phyloP scores from a whole-genome alignment of 1,140 invertebrate species.

The Spodoptera frugiperda region DNA sequence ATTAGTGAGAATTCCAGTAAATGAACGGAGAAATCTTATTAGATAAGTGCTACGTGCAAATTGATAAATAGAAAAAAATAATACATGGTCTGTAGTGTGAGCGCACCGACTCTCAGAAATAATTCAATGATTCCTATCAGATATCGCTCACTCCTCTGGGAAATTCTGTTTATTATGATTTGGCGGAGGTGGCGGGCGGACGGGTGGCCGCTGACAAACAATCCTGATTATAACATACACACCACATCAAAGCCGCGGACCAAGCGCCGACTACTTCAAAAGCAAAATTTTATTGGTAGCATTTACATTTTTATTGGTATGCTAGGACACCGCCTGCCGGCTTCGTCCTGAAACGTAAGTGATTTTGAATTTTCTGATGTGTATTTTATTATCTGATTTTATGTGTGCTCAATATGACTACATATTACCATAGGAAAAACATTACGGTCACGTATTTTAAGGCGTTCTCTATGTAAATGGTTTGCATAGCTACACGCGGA shows the following conservation, averaged over 20 bases:
- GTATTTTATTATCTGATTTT: slow-evolving; percentile 85
- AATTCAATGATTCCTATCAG: slow-evolving; percentile 62
- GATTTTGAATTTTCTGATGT: slow-evolving; percentile 86
- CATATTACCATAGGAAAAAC: slow-evolving; percentile 75
- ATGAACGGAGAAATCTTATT: slow-evolving; percentile 37
- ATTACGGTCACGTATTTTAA: slow-evolving; percentile 64
- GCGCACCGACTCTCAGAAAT: slow-evolving; percentile 46
- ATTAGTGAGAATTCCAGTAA: slow-evolving; percentile 20
- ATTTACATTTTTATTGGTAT: slow-evolving; percentile 86
- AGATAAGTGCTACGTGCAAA: slow-evolving; percentile 40
- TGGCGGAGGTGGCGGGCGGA: slow-evolving; percentile 54
- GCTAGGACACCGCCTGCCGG: slow-evolving; percentile 79
- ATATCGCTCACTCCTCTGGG: slow-evolving; percentile 52
- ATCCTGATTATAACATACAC: slow-evolving; percentile 70
- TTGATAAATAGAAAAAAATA: slow-evolving; percentile 46
- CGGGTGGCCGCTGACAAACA: slow-evolving; percentile 62
- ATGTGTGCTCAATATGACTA: slow-evolving; percentile 79
- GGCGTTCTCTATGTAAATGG: slow-evolving; percentile 51
- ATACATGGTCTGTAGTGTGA: slow-evolving; percentile 8
- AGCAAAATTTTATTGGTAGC: slow-evolving; percentile 83
- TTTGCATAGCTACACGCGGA: slow-evolving; percentile 24
- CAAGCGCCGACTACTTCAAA: slow-evolving; percentile 76
- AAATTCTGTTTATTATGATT: slow-evolving; percentile 63
- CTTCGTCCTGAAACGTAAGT: slow-evolving; percentile 82
- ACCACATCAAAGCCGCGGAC: slow-evolving; percentile 76